Base-by-base conservation (phyloP, 2,888 invertebrate genomes). In the Ferrisia virgata region DNA sequence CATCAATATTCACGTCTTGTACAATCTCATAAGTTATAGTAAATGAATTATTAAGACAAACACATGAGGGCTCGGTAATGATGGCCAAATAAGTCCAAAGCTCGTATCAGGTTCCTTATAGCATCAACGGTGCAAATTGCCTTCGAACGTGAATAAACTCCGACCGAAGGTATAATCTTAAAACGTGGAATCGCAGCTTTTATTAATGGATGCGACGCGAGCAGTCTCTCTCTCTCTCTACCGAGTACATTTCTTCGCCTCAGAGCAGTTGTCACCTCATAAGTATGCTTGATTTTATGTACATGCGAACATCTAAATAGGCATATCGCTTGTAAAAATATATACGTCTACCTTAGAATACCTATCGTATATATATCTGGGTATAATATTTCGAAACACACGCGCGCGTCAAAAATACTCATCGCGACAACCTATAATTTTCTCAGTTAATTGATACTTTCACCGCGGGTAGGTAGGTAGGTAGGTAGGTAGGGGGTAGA, bases 11-110 rank as follows among this genome's bases (percentile, higher is more conserved):
- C 64, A 64, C 64, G 28, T 64, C 64, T 64, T 64, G 64, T 64
- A 53, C 53, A 53, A 53, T 53, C 53, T 53, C 18, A 64, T 64
- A n/a, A n/a, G n/a, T n/a, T n/a, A 28, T 25, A 25, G 64, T 28
- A 28, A 28, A 64, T 64, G 64, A 64, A 64, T 64, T 64, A 64
- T 64, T 64, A 64, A 64, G 64, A 64, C 64, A 64, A 64, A 64
- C 64, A 64, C 64, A 28, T 15, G 15, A 15, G 13, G 64, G 64
- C 64, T 64, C 53, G 28, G 25, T 64, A 64, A 64, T 64, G 64
- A 64, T 64, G 64, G 64, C 64, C 64, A 64, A 64, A 64, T 64
- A 64, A 64, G 64, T 64, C 64, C 64, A 64, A 64, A 64, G 64
- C 64, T 64, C 28, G 28, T 64, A 64, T 64, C 64, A 64, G 64